Conservation (phyloP, 2,113 vertebrate species). For the Oophaga pumilio region DNA sequence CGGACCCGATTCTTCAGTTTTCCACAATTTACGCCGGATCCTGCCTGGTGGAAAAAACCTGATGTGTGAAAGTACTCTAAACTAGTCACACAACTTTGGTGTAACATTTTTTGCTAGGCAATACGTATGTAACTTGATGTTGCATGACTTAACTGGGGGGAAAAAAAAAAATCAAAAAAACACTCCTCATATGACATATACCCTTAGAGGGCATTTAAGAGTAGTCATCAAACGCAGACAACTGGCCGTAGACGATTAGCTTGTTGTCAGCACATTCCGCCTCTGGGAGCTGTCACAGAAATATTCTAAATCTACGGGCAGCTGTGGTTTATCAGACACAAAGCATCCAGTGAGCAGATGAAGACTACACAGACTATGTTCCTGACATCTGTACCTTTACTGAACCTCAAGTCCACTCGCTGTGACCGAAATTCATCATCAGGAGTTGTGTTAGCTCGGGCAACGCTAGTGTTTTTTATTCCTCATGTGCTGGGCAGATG, state of each 20-base stretch:
- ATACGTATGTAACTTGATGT: too few relatives aligned
- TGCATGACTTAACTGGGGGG: too few relatives aligned
- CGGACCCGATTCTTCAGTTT: too few relatives aligned
- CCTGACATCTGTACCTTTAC: not conserved
- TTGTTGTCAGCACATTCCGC: not conserved
- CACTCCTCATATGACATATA: not conserved
- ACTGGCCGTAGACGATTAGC: not conserved
- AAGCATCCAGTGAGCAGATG: not conserved
- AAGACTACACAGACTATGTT: not conserved
- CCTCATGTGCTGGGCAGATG: slow-evolving; percentile 13
- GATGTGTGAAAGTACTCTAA: too few relatives aligned
- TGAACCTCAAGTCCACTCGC: not conserved
- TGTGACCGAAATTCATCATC: not conserved
- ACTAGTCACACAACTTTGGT: too few relatives aligned
- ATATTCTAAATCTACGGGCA: slow-evolving; percentile 1
- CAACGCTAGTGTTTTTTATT: not conserved
- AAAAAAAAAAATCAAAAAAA: too few relatives aligned
- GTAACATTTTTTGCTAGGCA: too few relatives aligned
- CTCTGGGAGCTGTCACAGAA: not conserved
- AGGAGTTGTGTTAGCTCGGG: not conserved
- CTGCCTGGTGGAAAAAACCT: too few relatives aligned
- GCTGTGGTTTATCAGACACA: slow-evolving; percentile 3
- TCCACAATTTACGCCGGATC: too few relatives aligned
- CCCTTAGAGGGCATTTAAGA: not conserved
- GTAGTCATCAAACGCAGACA: not conserved